phyloP scores from a whole-genome alignment of 2,797 vertebrate species.

The Ctenopoma multispine region DNA sequence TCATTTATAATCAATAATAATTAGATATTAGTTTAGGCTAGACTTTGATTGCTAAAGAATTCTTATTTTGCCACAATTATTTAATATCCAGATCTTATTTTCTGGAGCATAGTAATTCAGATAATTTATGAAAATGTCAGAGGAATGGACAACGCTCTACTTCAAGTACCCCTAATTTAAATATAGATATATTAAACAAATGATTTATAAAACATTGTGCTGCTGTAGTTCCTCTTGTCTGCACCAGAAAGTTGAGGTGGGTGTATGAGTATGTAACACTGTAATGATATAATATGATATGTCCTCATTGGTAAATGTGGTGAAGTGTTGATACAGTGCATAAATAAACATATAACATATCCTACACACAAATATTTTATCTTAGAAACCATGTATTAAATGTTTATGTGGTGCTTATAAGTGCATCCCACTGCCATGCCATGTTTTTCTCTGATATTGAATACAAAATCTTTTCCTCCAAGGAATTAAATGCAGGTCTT shows the following conservation, averaged over 20 bases:
- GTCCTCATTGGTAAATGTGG: neutral
- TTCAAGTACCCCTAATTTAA: neutral
- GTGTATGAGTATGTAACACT: neutral
- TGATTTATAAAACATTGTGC: neutral
- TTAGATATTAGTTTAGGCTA: neutral
- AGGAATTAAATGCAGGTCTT: constrained; percentile 6
- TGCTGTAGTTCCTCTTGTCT: neutral
- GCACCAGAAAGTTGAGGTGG: neutral
- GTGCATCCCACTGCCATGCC: neutral
- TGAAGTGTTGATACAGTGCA: neutral
- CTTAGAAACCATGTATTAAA: neutral
- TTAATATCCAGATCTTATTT: neutral
- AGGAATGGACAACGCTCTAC: neutral
- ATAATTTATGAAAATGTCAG: neutral
- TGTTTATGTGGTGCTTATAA: neutral
- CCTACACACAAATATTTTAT: neutral
- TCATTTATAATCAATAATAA: neutral
- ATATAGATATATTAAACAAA: neutral
- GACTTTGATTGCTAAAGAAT: neutral
- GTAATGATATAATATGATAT: neutral
- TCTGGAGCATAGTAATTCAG: neutral
- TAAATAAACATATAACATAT: neutral
- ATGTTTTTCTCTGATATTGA: neutral
- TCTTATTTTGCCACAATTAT: neutral
- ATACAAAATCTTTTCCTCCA: neutral